Evolutionary conservation across 2,113 vertebrate species (phyloP).

Genomic region (Hydrochoerus hydrochaeris): DNA sequence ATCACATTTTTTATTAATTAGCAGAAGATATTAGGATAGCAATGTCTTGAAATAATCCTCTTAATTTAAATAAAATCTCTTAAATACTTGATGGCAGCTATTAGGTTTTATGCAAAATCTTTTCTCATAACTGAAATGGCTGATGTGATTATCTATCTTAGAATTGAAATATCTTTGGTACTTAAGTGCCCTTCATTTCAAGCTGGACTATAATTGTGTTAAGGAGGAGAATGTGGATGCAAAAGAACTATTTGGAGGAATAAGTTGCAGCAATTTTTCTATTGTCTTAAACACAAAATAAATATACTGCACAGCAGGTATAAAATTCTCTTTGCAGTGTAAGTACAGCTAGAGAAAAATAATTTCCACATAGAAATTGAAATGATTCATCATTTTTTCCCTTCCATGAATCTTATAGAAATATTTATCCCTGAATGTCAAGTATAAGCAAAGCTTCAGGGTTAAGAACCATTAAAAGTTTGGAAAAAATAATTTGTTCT

Average conservation of each 20-base stretch:
- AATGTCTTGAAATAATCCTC: constrained; percentile 23
- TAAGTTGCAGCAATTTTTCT: constrained; percentile 60
- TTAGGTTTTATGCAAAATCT: background rate
- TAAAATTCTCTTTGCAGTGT: background rate
- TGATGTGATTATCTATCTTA: constrained; percentile 43
- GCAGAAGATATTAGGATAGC: constrained; percentile 22
- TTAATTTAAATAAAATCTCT: background rate
- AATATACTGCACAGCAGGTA: constrained; percentile 16
- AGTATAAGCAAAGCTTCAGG: constrained; percentile 44
- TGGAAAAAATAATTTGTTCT: constrained; percentile 49
- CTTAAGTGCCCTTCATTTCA: constrained; percentile 68
- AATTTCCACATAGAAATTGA: constrained; percentile 49
- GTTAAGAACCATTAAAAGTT: constrained; percentile 25
- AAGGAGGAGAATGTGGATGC: background rate
- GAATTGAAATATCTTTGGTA: constrained; percentile 52
- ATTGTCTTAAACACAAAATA: constrained; percentile 51
- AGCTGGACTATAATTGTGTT: constrained; percentile 12
- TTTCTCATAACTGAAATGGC: background rate
- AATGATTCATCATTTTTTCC: constrained; percentile 61
- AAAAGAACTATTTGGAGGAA: constrained; percentile 26
- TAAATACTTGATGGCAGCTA: background rate
- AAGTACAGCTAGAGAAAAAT: constrained; percentile 31
- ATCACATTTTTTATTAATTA: constrained; percentile 29
- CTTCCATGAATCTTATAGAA: constrained; percentile 46
- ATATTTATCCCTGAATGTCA: constrained; percentile 47